Evolutionary conservation across 2,113 vertebrate species (phyloP), one percentile per base, ranked within the genome.

Genomic region (Ammodytes dubius): DNA sequence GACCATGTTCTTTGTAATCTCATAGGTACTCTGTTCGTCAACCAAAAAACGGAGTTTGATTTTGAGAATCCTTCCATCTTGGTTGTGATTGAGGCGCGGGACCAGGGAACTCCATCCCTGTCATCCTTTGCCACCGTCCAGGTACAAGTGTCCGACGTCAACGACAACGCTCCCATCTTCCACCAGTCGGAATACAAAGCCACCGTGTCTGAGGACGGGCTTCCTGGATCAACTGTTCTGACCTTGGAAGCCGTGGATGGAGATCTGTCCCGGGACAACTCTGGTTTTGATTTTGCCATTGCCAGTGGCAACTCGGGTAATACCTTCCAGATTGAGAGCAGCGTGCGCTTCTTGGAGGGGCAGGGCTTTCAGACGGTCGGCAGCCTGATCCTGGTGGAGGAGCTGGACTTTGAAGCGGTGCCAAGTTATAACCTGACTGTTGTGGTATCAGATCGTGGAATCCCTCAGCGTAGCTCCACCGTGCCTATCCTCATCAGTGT

Each of bases 311-410:
- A 99, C 11, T 73, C 91, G 0, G 98, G 97, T 78, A 97, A 96
- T 0, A 93, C 95, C 69, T 99, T 99, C 93, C 98, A 98, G 90
- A 95, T 99, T 81, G 97, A 99, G 89, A 97, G 97, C 89, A 96
- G 96, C 0, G 94, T 97, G 56, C 94, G 93, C 6, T 95, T 96
- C 89, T 91, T 92, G 2, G 94, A 96, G 66, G 96, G 96, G 0
- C 95, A 90, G 2, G 94, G 95, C 19, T 96, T 97, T 81, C 95
- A 92, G 89, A 96, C 91, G 0, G 95, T 96, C 40, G 97, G 97
- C 1, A 97, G 95, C 39, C 89, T 99, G 60, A 96, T 99, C 64
- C 90, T 99, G 2, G 96, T 96, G 15, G 97, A 98, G 56, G 74
- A 93, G 14, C 91, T 99, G 66, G 98, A 99, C 90, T 99, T 99